Evolutionary conservation across 2,797 vertebrate genomes (phyloP).

Genomic region (Bufotes viridis): DNA sequence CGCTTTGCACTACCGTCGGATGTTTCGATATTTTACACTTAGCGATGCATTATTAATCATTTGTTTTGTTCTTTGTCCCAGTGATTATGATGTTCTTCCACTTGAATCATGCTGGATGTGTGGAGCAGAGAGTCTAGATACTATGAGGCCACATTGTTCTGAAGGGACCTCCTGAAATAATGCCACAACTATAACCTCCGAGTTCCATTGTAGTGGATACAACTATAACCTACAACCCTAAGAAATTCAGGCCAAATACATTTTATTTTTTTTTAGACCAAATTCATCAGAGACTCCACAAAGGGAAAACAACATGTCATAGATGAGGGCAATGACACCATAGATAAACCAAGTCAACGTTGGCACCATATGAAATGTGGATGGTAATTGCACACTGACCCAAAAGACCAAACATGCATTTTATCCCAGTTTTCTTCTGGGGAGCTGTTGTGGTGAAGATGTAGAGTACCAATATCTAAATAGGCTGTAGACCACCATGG

Average conservation of each 20-base stretch:
- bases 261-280: not conserved
- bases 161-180: not conserved
- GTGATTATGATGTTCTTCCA: not conserved
- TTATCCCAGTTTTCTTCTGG: not conserved
- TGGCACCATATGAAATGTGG: not conserved
- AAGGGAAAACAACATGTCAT: too few species aligned
- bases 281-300: too few species aligned
- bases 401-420: not conserved
- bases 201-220: too few species aligned
- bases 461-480: not conserved
- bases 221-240: not conserved
- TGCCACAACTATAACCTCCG: not conserved
- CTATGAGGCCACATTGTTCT: not conserved
- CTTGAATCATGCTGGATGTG: not conserved
- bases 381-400: not conserved
- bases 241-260: not conserved
- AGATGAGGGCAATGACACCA: not conserved
- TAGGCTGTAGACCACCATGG: not conserved
- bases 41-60: constrained; percentile 10
- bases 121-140: not conserved
- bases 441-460: not conserved
- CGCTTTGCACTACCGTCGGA: not conserved
- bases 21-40: constrained; percentile 28
- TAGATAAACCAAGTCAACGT: not conserved
- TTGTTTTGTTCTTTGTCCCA: constrained; percentile 1